These are phyloP conservation scores for Maccullochella peelii DNA, from an alignment of 2,113 vertebrate genomes.

Conservation along the genomic window DNA sequence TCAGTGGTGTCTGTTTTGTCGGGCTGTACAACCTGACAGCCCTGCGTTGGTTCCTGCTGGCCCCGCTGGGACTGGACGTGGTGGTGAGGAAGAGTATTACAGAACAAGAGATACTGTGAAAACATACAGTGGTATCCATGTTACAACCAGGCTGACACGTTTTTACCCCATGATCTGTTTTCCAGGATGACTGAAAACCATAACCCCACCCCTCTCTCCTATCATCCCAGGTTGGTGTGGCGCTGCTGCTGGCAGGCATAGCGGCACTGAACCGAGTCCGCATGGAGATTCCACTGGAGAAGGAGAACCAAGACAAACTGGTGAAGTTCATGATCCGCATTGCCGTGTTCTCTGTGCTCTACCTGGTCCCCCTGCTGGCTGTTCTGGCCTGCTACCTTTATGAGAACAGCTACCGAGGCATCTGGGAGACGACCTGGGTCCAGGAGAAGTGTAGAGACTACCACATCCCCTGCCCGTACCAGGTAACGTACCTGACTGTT, in stretches of 20 bases:
- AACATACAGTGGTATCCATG: background rate
- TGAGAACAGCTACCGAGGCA: slow-evolving; percentile 91
- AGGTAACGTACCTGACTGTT: slow-evolving; percentile 81
- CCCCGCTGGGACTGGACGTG: slow-evolving; percentile 93
- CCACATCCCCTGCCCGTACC: slow-evolving; percentile 96
- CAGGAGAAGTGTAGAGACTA: slow-evolving; percentile 95
- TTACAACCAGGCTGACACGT: background rate
- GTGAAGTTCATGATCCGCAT: slow-evolving; percentile 99
- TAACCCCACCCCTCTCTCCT: background rate
- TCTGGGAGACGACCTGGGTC: slow-evolving; percentile 98
- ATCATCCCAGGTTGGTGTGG: slow-evolving; percentile 86
- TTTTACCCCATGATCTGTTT: background rate
- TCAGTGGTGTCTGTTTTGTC: slow-evolving; percentile 98
- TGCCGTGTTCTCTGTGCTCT: slow-evolving; percentile 97
- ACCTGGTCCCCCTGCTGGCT: slow-evolving; percentile 94
- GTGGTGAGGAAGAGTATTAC: slow-evolving; percentile 77
- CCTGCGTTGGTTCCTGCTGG: slow-evolving; percentile 94
- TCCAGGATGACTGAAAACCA: background rate
- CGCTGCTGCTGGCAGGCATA: slow-evolving; percentile 95
- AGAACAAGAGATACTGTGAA: background rate
- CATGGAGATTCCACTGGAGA: slow-evolving; percentile 97
- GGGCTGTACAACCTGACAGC: slow-evolving; percentile 94
- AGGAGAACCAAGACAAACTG: slow-evolving; percentile 99
- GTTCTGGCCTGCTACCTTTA: slow-evolving; percentile 96
- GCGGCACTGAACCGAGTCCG: slow-evolving; percentile 96